Conservation (phyloP, 2,113 vertebrate genomes). For the Phoxinus phoxinus region DNA sequence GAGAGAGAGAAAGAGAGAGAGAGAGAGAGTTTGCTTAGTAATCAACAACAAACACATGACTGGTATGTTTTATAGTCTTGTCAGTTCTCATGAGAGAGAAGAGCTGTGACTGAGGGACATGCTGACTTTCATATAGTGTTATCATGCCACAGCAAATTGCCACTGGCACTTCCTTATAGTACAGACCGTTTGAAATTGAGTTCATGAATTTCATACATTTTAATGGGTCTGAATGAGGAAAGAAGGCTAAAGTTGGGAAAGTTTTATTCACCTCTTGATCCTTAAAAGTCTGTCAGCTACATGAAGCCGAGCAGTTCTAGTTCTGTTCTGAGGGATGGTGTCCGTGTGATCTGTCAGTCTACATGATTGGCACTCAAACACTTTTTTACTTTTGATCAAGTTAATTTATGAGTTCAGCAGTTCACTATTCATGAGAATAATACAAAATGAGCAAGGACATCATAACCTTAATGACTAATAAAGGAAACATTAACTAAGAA, state of each 20-base stretch:
- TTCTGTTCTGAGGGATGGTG: neutral
- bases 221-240: conserved; percentile 15
- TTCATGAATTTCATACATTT: conserved; percentile 40
- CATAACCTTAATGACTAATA: neutral
- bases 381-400: neutral
- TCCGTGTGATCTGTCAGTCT: neutral
- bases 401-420: neutral
- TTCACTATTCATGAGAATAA: neutral
- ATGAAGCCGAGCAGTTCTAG: neutral
- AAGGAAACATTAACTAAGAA: neutral
- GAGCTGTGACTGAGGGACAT: neutral
- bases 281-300: conserved; percentile 12
- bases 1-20: too few species aligned
- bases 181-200: conserved; percentile 17
- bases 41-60: neutral
- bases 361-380: neutral
- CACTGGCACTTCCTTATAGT: neutral
- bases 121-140: conserved; percentile 12
- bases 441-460: neutral
- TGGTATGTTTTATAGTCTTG: neutral
- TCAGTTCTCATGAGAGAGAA: neutral
- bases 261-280: neutral
- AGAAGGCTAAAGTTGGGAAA: neutral
- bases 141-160: conserved; percentile 35
- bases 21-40: neutral